phyloP scores from a whole-genome alignment of 2,797 vertebrate species.

The Streptopelia turtur region DNA sequence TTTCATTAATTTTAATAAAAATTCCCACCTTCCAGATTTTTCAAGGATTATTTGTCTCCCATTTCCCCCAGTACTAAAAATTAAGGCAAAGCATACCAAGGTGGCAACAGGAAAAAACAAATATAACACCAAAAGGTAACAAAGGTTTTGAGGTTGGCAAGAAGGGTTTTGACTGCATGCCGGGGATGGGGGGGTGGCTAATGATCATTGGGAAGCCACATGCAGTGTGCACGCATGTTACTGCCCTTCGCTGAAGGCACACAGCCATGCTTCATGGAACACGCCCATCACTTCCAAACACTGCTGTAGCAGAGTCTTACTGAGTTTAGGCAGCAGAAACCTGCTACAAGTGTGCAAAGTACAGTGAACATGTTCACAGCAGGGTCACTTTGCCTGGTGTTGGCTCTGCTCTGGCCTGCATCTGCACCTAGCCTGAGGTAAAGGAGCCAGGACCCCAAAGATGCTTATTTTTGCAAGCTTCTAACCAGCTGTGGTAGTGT shows the following conservation, averaged over 20 bases:
- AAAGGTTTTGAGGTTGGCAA: not conserved
- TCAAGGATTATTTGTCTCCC: not conserved
- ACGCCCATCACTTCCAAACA: not conserved
- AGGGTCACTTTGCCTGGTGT: not conserved
- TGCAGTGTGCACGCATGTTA: fast-evolving
- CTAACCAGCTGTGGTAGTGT: not conserved
- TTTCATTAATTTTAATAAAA: not conserved
- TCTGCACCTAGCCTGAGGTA: not conserved
- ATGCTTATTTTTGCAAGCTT: not conserved
- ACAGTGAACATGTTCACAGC: not conserved
- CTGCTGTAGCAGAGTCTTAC: not conserved
- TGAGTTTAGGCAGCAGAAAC: not conserved
- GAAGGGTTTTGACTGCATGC: not conserved
- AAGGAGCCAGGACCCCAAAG: not conserved
- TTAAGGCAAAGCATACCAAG: not conserved
- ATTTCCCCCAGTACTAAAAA: not conserved
- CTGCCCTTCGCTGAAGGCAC: not conserved
- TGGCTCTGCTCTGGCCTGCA: not conserved
- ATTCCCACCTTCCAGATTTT: not conserved
- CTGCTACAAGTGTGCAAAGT: not conserved
- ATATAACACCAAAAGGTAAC: not conserved
- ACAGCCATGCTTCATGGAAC: not conserved
- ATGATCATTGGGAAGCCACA: fast-evolving
- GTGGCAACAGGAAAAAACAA: not conserved
- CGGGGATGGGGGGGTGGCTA: fast-evolving